Base-by-base conservation (phyloP, 2,113 vertebrate species). In the Psittacara wagleri region DNA sequence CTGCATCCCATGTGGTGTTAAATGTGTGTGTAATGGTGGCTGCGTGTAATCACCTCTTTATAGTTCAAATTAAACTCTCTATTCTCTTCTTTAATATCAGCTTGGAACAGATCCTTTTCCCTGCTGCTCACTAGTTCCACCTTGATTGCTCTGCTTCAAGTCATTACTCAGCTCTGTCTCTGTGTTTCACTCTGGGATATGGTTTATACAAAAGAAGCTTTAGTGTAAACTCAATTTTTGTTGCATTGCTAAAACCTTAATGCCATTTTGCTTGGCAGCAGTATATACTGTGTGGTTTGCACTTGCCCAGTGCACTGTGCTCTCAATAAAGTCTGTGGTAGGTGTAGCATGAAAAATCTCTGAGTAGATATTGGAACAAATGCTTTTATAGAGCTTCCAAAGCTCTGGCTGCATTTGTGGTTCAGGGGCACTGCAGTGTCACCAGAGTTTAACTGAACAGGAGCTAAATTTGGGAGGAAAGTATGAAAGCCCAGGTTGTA, bases 261-360 rank as follows among this genome's bases (percentile, higher is more conserved):
- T 95, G 95, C 90, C 93, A 88, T 94, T 96, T 95, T 92, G 82
- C 76, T 97, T 95, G 93, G 94, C 93, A 96, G 90, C 83, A 59
- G 46, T 14, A 5, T 39, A 17, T 59, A n/a, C 57, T 86, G 78
- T 13, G 87, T 94, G 90, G 79, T 96, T 97, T 96, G 92, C 90
- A 82, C 93, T 97, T 97, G 93, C 96, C 90, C 83, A 52, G 82
- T 93, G 92, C 90, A 39, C 82, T 7, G 4, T 93, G 93, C 94
- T 96, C 94, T 94, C 73, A 94, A 67, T 90, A 96, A 91, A 94
- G 90, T 85, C 88, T 3, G 5, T 88, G 93, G 86, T 95, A 97
- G 96, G 92, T 96, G 93, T 96, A 97, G 93, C 94, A 86, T 97
- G 75, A 96, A 97, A 94, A 96, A 94, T 92, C 92, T 90, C 87